Conservation (phyloP, 2,888 invertebrate genomes). For the Hedychridium roseum region DNA sequence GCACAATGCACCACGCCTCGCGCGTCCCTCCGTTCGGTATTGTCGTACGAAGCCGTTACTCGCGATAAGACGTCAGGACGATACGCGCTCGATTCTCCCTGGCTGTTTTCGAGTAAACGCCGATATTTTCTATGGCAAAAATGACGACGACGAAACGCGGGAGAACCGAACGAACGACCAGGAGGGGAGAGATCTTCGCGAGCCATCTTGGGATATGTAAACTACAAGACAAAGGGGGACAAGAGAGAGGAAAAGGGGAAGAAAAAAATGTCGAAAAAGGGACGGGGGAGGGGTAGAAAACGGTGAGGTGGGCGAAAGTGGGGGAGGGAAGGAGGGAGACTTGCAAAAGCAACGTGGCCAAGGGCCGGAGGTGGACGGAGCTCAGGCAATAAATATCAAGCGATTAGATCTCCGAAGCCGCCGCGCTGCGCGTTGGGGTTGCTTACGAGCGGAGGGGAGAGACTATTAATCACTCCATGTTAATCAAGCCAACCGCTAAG, state of each 20-base stretch:
- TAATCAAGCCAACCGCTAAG: slow-evolving; percentile 59
- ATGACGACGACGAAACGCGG: slow-evolving; percentile 3
- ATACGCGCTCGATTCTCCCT: too few species aligned
- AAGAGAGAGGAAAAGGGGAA: slow-evolving; percentile 16
- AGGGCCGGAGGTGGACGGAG: slow-evolving; percentile 44
- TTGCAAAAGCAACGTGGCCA: slow-evolving; percentile 39
- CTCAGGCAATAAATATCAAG: slow-evolving; percentile 58
- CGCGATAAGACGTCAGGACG: too few species aligned
- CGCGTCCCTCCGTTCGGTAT: too few species aligned
- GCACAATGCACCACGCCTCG: too few species aligned
- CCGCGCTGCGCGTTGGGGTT: slow-evolving; percentile 40
- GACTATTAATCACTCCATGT: slow-evolving; percentile 59
- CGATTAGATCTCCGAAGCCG: slow-evolving; percentile 56
- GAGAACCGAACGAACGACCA: not conserved
- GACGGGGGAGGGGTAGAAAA: too few species aligned
- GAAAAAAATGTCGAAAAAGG: slow-evolving; percentile 20
- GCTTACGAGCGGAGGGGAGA: slow-evolving; percentile 44
- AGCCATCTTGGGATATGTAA: slow-evolving; percentile 19
- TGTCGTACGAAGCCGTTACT: too few species aligned
- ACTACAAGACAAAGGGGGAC: slow-evolving; percentile 6
- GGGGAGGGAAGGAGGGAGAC: too few species aligned
- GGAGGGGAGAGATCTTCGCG: slow-evolving; percentile 12
- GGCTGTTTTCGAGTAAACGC: too few species aligned
- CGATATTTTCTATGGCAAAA: too few species aligned
- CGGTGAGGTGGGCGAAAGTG: too few species aligned